Percentiles rank a stretch among this genome's conserved stretches.
phyloP scores from a whole-genome alignment of 2,888 invertebrate genomes.

The Agonum fuliginosum region DNA sequence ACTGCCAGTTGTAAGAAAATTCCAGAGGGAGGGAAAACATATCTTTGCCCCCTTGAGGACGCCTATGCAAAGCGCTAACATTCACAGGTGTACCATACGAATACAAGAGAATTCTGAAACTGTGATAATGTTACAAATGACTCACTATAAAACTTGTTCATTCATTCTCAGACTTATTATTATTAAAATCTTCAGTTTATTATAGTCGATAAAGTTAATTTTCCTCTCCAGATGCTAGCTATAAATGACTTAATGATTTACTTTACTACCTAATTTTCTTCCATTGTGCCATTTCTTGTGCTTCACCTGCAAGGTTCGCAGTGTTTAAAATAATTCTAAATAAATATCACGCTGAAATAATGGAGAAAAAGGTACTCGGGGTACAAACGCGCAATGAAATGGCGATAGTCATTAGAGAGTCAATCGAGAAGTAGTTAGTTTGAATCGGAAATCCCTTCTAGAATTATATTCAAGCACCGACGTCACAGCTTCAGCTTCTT shows the following conservation, averaged over 20 bases:
- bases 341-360: background rate
- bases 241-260: slow-evolving; percentile 8
- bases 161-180: slow-evolving; percentile 10
- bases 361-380: background rate
- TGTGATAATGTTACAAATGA: slow-evolving; percentile 1
- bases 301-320: too few relatives aligned
- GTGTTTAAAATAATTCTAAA: too few relatives aligned
- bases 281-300: too few relatives aligned
- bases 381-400: slow-evolving; percentile 3
- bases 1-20: too few relatives aligned
- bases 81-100: slow-evolving; percentile 4
- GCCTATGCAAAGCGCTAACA: background rate
- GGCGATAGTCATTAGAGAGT: slow-evolving; percentile 14
- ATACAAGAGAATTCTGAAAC: background rate
- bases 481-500: slow-evolving; percentile 16
- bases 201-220: slow-evolving; percentile 5
- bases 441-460: slow-evolving; percentile 14
- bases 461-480: slow-evolving; percentile 22
- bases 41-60: background rate
- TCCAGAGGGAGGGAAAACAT: too few relatives aligned
- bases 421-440: slow-evolving; percentile 26
- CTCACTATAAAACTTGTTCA: background rate
- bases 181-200: slow-evolving; percentile 40
- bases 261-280: background rate
- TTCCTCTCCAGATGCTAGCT: background rate